Conservation (phyloP, 2,797 vertebrate species). For the Capromys pilorides region DNA sequence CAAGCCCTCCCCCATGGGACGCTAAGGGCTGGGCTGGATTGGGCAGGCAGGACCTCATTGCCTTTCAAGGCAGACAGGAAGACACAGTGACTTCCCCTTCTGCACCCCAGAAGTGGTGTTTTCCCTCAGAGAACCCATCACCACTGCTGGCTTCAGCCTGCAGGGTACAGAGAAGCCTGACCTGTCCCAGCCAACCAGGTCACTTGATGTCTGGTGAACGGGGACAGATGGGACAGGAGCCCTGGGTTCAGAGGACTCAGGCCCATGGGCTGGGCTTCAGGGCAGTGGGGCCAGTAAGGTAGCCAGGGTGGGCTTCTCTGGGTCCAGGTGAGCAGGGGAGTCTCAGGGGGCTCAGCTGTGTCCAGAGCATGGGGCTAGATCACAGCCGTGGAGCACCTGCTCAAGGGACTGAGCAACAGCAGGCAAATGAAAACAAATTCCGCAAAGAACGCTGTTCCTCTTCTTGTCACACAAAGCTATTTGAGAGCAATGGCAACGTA, state of each 20-base stretch:
- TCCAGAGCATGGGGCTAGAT: fast-evolving
- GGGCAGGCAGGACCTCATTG: neutral
- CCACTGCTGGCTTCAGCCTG: neutral
- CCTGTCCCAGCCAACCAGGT: neutral
- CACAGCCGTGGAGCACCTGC: fast-evolving
- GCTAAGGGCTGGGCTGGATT: neutral
- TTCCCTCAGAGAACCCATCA: neutral
- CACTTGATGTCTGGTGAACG: neutral
- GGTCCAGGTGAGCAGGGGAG: too few relatives aligned
- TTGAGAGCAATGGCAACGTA: too few relatives aligned
- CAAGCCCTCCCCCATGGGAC: neutral
- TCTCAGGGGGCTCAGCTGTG: too few relatives aligned
- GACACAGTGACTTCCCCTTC: neutral
- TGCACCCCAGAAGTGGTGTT: neutral
- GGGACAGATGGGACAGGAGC: neutral
- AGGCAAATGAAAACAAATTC: neutral
- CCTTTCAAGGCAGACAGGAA: neutral
- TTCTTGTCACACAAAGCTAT: fast-evolving
- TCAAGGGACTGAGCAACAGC: fast-evolving
- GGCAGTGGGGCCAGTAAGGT: neutral
- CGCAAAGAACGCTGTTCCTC: neutral
- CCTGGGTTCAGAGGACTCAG: neutral
- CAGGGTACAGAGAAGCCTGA: neutral
- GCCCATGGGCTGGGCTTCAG: neutral
- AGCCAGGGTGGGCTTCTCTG: fast-evolving